Percentiles rank a stretch among this genome's conserved stretches.
Evolutionary conservation across 2,113 vertebrate species (phyloP).

Genomic region (Corydoras sp.): DNA sequence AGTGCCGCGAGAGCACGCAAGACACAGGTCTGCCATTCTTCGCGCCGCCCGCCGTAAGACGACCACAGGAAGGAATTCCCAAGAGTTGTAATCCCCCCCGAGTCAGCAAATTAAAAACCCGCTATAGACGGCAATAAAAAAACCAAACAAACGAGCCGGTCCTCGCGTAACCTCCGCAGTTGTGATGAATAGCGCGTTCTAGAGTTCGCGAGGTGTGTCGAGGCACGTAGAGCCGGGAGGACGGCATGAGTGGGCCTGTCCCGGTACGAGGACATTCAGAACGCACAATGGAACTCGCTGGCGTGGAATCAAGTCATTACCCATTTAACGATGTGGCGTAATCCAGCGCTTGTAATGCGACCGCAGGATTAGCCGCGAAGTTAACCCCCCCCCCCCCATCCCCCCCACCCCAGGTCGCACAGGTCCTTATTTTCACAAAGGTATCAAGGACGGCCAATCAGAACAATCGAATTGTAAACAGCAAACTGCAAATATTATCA

Average conservation of each 20-base stretch:
- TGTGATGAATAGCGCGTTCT: too few relatives aligned
- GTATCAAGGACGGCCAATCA: too few relatives aligned
- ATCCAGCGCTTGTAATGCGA: constrained; percentile 11
- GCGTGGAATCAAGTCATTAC: too few relatives aligned
- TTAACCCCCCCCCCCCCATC: neutral
- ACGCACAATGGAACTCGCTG: too few relatives aligned
- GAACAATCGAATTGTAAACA: too few relatives aligned
- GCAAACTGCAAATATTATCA: too few relatives aligned
- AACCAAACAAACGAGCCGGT: neutral
- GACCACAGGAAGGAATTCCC: constrained; percentile 19
- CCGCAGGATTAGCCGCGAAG: neutral
- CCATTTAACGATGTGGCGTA: neutral
- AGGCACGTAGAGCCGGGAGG: neutral
- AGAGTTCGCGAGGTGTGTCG: neutral
- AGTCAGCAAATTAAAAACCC: neutral
- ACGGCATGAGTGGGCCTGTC: too few relatives aligned
- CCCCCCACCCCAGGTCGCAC: too few relatives aligned
- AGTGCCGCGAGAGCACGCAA: too few relatives aligned
- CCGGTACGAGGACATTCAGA: too few relatives aligned
- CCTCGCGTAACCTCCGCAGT: too few relatives aligned
- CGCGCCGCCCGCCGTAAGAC: constrained; percentile 10
- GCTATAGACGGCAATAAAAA: neutral
- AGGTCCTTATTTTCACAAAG: too few relatives aligned
- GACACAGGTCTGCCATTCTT: neutral
- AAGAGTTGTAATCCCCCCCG: neutral